Evolutionary conservation across 2,113 vertebrate genomes (phyloP).

Genomic region (Ascaphus truei): DNA sequence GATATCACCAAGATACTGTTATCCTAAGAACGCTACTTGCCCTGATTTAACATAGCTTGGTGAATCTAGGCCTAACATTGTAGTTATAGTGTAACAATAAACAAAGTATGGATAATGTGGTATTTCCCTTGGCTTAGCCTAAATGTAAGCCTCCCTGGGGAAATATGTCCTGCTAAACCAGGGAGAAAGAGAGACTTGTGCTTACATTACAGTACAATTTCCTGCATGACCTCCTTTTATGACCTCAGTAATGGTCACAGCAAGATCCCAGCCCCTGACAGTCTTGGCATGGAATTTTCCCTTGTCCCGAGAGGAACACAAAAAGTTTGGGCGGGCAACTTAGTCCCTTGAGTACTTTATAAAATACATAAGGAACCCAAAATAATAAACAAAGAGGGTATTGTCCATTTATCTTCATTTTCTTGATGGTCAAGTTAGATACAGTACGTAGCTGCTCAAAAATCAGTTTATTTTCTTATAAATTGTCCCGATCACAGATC

Average conservation of each 20-base stretch:
- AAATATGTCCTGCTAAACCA: neutral
- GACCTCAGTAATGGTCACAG: conserved; percentile 11
- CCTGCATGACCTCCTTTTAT: conserved; percentile 7
- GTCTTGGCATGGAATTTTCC: conserved; percentile 3
- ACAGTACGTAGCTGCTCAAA: too few species aligned
- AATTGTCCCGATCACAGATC: too few species aligned
- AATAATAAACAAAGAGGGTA: neutral
- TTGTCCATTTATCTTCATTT: neutral
- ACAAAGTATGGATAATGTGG: too few species aligned
- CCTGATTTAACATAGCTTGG: too few species aligned
- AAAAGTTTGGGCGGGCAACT: neutral
- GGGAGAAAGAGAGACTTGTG: neutral
- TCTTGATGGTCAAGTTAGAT: too few species aligned
- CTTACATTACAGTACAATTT: neutral
- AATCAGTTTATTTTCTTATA: too few species aligned
- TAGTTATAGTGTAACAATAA: too few species aligned
- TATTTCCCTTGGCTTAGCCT: too few species aligned
- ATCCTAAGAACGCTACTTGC: too few species aligned
- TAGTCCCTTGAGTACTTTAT: neutral
- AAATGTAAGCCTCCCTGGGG: too few species aligned
- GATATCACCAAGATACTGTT: too few species aligned
- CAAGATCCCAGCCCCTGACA: conserved; percentile 7
- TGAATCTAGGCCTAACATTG: too few species aligned
- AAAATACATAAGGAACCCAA: neutral
- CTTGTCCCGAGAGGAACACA: neutral